Evolutionary conservation across 2,888 invertebrate genomes (phyloP).

Genomic region (Cerastoderma edule): DNA sequence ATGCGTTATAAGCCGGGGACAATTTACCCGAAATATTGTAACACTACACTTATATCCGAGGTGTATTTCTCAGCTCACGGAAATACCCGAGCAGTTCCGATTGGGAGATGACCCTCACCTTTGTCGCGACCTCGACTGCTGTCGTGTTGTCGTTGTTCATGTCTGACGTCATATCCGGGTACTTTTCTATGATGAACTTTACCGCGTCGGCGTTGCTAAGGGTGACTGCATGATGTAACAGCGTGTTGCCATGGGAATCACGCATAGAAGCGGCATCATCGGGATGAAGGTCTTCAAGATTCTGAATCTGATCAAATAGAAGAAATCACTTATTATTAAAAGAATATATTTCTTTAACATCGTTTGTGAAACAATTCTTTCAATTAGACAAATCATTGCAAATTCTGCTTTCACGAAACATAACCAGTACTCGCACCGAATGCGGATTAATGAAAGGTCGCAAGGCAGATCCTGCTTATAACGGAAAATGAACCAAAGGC

Average conservation of each 20-base stretch:
- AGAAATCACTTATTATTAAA: too few relatives aligned
- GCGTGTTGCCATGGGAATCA: slow-evolving; percentile 57
- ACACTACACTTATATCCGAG: too few relatives aligned
- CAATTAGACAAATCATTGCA: too few relatives aligned
- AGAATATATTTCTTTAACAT: too few relatives aligned
- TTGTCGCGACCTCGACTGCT: slow-evolving; percentile 52
- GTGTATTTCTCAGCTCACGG: too few relatives aligned
- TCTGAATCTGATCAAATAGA: slow-evolving; percentile 36
- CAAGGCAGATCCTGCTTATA: neutral
- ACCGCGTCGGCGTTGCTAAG: slow-evolving; percentile 45
- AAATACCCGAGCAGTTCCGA: too few relatives aligned
- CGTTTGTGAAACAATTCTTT: too few relatives aligned
- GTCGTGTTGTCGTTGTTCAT: slow-evolving; percentile 55
- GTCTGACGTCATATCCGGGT: slow-evolving; percentile 54
- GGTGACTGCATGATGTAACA: slow-evolving; percentile 60
- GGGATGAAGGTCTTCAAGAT: slow-evolving; percentile 47
- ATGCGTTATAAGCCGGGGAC: too few relatives aligned
- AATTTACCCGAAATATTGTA: too few relatives aligned
- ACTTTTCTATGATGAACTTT: slow-evolving; percentile 47
- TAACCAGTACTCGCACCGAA: neutral
- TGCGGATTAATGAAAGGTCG: neutral
- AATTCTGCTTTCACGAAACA: too few relatives aligned
- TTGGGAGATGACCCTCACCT: too few relatives aligned
- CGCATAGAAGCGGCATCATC: slow-evolving; percentile 43
- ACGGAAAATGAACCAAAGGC: neutral